Conservation (phyloP, 2,888 invertebrate species). For the Drosophila subsilvestris region DNA sequence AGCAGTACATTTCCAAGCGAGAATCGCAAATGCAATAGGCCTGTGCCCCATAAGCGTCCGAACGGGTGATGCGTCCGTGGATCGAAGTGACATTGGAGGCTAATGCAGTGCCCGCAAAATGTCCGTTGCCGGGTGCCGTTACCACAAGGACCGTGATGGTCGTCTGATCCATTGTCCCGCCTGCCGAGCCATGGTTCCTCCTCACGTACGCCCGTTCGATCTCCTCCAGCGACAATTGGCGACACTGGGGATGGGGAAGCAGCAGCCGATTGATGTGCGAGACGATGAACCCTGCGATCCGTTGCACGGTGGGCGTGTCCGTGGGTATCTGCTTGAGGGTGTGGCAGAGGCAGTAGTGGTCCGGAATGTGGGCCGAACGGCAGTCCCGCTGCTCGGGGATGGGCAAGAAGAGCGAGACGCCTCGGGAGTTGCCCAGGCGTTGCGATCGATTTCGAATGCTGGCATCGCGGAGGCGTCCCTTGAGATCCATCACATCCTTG, state of each 20-base stretch:
- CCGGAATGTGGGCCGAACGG: slow-evolving; percentile 12
- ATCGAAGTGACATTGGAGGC: background rate
- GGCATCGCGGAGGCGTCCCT: slow-evolving; percentile 5
- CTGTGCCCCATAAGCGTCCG: slow-evolving; percentile 17
- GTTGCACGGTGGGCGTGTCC: background rate
- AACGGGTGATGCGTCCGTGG: slow-evolving; percentile 11
- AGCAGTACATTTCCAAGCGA: slow-evolving; percentile 17
- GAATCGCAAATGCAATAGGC: slow-evolving; percentile 2
- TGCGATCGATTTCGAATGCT: slow-evolving; percentile 1
- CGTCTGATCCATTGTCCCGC: background rate
- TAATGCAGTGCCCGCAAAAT: slow-evolving; percentile 20
- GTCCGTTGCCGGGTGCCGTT: slow-evolving; percentile 19
- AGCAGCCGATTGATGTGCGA: slow-evolving; percentile 5
- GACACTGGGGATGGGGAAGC: slow-evolving; percentile 8
- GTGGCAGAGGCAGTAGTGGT: slow-evolving; percentile 21
- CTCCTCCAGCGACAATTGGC: background rate
- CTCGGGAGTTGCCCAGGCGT: slow-evolving; percentile 7
- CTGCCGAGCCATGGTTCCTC: no score
- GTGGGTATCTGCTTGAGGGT: background rate
- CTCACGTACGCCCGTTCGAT: slow-evolving; percentile 22
- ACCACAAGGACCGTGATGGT: slow-evolving; percentile 19
- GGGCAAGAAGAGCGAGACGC: slow-evolving; percentile 21
- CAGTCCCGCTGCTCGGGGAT: slow-evolving; percentile 30
- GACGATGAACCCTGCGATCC: slow-evolving; percentile 9
- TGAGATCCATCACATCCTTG: slow-evolving; percentile 11